Evolutionary conservation across 1,140 invertebrate species (phyloP).

Genomic region (Euwallacea similis): DNA sequence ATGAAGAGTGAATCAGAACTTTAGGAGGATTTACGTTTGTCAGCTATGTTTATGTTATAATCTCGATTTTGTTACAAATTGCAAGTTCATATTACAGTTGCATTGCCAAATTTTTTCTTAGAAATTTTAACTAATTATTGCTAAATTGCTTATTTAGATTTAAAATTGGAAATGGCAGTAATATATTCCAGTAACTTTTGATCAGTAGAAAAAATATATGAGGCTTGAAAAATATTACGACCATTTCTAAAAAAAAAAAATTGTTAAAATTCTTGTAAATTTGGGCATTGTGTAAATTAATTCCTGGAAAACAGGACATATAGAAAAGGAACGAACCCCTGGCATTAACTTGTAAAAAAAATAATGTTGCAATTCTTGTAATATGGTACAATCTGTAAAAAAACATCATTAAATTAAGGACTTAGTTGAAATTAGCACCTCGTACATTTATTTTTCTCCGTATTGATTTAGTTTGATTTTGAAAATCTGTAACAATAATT

Average conservation of each 20-base stretch:
- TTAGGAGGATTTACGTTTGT: no score
- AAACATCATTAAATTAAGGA: constrained; percentile 43
- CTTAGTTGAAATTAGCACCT: constrained; percentile 44
- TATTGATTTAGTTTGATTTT: background rate
- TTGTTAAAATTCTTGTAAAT: constrained; percentile 39
- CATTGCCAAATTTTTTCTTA: no score
- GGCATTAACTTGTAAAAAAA: constrained; percentile 53
- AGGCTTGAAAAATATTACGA: background rate
- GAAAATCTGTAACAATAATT: constrained; percentile 15
- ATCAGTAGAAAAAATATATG: background rate
- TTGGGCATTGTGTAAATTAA: constrained; percentile 42
- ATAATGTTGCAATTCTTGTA: constrained; percentile 51
- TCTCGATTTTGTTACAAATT: no score
- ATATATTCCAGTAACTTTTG: no score
- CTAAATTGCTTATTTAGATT: no score
- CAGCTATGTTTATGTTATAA: no score
- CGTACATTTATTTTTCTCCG: constrained; percentile 41
- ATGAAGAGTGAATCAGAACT: no score
- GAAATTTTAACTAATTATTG: no score
- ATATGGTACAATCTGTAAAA: constrained; percentile 50
- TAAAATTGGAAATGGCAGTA: no score
- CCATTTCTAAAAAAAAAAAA: no score
- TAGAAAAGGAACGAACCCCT: constrained; percentile 51
- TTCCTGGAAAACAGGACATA: constrained; percentile 42
- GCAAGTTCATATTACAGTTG: no score